Percentiles rank a stretch among this genome's conserved stretches.
phyloP scores from a whole-genome alignment of 2,113 vertebrate species.

The Euleptes europaea region DNA sequence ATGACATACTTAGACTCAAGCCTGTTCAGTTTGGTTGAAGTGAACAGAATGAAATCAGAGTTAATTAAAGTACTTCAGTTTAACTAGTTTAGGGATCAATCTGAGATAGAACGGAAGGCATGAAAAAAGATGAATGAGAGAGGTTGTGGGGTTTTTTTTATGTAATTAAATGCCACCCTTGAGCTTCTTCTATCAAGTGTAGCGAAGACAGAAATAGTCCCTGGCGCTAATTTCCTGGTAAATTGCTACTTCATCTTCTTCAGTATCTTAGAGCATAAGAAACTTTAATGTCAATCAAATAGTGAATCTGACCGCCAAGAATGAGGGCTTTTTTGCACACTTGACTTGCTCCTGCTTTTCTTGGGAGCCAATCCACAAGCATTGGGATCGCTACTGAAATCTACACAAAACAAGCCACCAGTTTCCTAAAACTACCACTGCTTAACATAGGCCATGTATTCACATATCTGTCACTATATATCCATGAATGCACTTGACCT shows the following conservation, averaged over 20 bases:
- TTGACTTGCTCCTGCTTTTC: too few relatives aligned
- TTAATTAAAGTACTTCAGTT: not conserved
- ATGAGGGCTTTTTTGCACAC: not conserved
- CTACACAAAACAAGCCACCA: not conserved
- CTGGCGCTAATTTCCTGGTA: constrained; percentile 38
- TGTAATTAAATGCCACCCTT: constrained; percentile 43
- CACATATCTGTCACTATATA: not conserved
- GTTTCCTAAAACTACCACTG: not conserved
- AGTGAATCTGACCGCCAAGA: not conserved
- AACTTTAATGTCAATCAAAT: not conserved
- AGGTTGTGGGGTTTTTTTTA: not conserved
- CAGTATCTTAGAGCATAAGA: not conserved
- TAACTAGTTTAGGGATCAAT: not conserved
- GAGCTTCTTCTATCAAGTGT: constrained; percentile 45
- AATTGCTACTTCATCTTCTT: constrained; percentile 33
- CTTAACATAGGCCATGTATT: not conserved
- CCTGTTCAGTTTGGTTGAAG: not conserved
- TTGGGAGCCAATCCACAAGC: too few relatives aligned
- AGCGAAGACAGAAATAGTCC: constrained; percentile 31
- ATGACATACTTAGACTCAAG: not conserved
- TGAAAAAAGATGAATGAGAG: not conserved
- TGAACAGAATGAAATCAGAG: not conserved
- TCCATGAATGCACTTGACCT: not conserved
- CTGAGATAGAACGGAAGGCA: not conserved
- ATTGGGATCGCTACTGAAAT: not conserved